These are phyloP conservation scores for Fistularia commersonii DNA, from an alignment of 2,797 vertebrate species.

Conservation along the genomic window DNA sequence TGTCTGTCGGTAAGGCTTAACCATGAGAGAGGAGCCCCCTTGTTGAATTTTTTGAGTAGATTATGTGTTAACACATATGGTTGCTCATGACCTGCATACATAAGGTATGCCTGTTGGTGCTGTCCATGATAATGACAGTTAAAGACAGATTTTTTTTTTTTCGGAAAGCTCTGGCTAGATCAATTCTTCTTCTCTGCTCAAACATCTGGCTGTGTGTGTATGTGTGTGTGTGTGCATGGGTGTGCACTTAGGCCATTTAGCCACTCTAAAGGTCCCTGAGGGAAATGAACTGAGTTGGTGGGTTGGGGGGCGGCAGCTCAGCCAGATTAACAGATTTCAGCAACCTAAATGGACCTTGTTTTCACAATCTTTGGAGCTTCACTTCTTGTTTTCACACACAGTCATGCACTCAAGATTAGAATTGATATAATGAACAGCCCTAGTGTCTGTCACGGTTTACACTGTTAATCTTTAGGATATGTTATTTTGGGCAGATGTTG, in stretches of 20 bases:
- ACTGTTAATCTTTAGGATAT: conserved; percentile 12
- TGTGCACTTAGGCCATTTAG: conserved; percentile 30
- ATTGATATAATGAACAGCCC: conserved; percentile 22
- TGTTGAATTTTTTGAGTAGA: conserved; percentile 18
- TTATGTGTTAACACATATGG: conserved; percentile 28
- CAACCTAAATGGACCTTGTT: conserved; percentile 55
- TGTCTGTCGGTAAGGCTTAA: background rate
- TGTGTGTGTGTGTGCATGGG: conserved; percentile 6
- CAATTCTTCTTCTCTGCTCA: conserved; percentile 28
- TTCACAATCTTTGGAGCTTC: conserved; percentile 42
- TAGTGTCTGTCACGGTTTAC: conserved; percentile 18
- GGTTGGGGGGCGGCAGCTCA: conserved; percentile 29
- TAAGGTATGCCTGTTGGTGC: conserved; percentile 20
- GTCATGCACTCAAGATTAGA: conserved; percentile 36
- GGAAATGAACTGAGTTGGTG: conserved; percentile 51
- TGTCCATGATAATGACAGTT: conserved; percentile 34
- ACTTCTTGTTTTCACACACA: conserved; percentile 29
- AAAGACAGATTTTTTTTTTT: too few relatives aligned
- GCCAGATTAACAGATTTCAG: conserved; percentile 68
- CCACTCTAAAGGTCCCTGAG: conserved; percentile 53
- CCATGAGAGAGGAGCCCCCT: background rate
- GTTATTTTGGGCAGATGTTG: conserved; percentile 19
- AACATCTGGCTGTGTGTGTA: conserved; percentile 55
- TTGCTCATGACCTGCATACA: conserved; percentile 43
- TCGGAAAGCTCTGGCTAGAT: conserved; percentile 33